phyloP scores from a whole-genome alignment of 2,113 vertebrate species.

The Sylvilagus bachmani region DNA sequence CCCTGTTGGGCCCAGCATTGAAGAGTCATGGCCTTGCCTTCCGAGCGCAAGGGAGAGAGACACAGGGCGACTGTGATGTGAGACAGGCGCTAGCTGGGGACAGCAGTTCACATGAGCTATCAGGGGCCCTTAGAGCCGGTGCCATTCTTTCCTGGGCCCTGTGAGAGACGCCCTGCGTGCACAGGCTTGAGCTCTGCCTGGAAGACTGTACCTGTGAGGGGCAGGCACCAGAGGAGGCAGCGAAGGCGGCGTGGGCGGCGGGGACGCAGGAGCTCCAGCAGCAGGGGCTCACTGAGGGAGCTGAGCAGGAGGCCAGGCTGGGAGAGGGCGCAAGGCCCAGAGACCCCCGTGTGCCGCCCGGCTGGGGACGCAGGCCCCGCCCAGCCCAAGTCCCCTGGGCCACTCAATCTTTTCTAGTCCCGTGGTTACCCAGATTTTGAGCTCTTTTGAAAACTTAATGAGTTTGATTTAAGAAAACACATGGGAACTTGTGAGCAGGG shows the following conservation, averaged over 20 bases:
- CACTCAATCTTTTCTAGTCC: not conserved
- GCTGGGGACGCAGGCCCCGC: not conserved
- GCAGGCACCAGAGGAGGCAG: not conserved
- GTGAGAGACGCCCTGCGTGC: not conserved
- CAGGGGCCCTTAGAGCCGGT: not conserved
- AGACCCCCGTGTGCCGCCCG: not conserved
- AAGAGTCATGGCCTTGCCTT: not conserved
- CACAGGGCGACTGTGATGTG: not conserved
- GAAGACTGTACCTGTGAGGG: not conserved
- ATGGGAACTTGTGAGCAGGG: not conserved
- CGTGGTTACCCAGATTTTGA: not conserved
- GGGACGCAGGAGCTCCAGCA: not conserved
- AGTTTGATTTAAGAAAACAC: constrained; percentile 20
- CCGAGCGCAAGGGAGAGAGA: not conserved
- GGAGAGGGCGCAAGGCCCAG: not conserved
- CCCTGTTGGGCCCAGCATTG: not conserved
- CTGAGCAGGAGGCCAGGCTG: not conserved
- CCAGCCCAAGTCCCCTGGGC: not conserved
- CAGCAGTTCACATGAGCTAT: not conserved
- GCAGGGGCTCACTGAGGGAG: not conserved
- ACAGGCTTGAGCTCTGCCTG: not conserved
- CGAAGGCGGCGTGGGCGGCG: not conserved
- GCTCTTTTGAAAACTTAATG: constrained; percentile 19
- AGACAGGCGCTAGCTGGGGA: not conserved
- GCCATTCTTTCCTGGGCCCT: not conserved